Evolutionary conservation across 2,888 invertebrate species (phyloP).

Genomic region (Melikaiella ostensackeni): DNA sequence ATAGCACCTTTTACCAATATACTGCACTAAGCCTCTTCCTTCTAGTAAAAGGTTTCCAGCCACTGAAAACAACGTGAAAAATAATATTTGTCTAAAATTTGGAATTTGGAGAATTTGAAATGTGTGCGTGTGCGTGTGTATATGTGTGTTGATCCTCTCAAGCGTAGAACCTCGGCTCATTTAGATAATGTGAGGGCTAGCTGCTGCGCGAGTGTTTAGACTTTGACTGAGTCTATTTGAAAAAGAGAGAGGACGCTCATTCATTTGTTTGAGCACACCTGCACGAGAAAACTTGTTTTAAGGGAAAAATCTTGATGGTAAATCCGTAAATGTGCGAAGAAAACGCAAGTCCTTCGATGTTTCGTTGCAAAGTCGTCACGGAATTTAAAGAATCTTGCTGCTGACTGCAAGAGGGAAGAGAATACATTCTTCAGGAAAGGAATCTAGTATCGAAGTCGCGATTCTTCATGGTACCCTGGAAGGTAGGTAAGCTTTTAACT

Average conservation of each 20-base stretch:
- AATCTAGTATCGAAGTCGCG: conserved; percentile 28
- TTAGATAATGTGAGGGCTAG: conserved; percentile 16
- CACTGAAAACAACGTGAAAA: neutral
- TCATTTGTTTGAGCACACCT: conserved; percentile 37
- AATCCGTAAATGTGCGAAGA: conserved; percentile 28
- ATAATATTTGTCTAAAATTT: conserved; percentile 11
- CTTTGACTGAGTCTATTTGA: conserved; percentile 26
- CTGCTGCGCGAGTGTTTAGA: conserved; percentile 14
- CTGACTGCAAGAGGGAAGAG: neutral
- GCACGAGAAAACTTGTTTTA: conserved; percentile 18
- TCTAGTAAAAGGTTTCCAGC: neutral
- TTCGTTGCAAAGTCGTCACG: conserved; percentile 24
- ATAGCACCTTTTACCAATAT: conserved; percentile 28
- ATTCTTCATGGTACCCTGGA: conserved; percentile 30
- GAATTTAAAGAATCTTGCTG: conserved; percentile 35
- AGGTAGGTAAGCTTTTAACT: conserved; percentile 33
- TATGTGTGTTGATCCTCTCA: neutral
- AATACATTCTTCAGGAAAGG: neutral
- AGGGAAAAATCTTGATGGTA: conserved; percentile 19
- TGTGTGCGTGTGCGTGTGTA: neutral
- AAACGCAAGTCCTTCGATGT: conserved; percentile 34
- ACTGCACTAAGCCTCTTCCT: neutral
- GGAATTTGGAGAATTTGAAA: conserved; percentile 23
- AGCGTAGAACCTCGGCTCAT: neutral
- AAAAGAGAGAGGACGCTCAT: conserved; percentile 26